Base-by-base conservation (phyloP, 2,113 vertebrate genomes). In the Chionis minor region DNA sequence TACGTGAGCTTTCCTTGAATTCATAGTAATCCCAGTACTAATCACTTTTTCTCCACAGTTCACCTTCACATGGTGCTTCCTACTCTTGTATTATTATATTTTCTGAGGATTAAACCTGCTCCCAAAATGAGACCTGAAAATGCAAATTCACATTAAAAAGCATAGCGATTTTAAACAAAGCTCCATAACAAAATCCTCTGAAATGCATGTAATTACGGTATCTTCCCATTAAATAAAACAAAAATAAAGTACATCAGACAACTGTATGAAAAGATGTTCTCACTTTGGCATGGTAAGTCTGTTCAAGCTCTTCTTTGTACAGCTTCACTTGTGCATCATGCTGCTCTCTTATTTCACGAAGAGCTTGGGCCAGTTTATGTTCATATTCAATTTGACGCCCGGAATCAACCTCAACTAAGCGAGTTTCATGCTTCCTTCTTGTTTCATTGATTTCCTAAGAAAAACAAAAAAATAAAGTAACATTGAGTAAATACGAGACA, bases 391-490 rank as follows among this genome's bases (percentile, higher is more conserved):
- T 94, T 67, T 98, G 98, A 19, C 91, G 97, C 1, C 99, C 99
- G 26, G 98, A 99, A 81, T 99, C 99, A 70, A 99, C 98, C 89
- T 99, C 99, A 24, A 98, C 98, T 95, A 99, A 92, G 7, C 96
- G 98, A 1, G 97, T 98, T 86, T 99, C 98, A 4, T 98, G 98
- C 30, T 98, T 98, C 45, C 96, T 98, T 44, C 97, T 98, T 2
- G 98, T 98, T 90, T 99, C 99, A 47, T 99, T 99, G 35, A 99
- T 98, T 82, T 99, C 99, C 99, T 99, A 78, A 3, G 35, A 69
- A 33, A n/a, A 30, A 10, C 42, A 67, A 24, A 77, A 40, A 86
- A n/a, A 80, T 7, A 55, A 3, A 62, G 10, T 9, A 45, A 65
- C 44, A 26, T 24, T n/a, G 26, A 63, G 12, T 24, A 62, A 79